A percentile compares a stretch with the other conserved stretches of the same genome.
These are phyloP conservation scores for Poicephalus gulielmi DNA, from an alignment of 2,113 vertebrate genomes.

Conservation along the genomic window DNA sequence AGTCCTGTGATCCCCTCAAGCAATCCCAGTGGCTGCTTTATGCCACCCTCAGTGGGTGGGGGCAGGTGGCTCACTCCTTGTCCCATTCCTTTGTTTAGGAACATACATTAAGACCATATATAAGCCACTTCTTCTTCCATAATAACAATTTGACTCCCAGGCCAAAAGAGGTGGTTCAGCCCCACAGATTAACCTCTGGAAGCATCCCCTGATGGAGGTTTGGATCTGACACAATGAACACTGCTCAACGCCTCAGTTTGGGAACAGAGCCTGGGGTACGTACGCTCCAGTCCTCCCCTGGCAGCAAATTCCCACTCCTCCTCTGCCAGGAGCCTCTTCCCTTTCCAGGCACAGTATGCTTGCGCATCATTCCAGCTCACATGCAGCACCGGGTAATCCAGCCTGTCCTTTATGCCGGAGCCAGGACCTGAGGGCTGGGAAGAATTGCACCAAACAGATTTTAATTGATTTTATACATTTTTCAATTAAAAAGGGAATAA, in stretches of 20 bases:
- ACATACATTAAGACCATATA: neutral
- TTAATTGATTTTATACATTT: neutral
- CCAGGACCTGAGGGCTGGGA: constrained; percentile 89
- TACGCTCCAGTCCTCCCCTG: constrained; percentile 88
- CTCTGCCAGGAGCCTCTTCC: constrained; percentile 84
- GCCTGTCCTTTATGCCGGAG: constrained; percentile 84
- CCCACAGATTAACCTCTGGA: neutral
- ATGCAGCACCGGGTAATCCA: constrained; percentile 90
- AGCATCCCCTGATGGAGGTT: neutral
- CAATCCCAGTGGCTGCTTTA: neutral
- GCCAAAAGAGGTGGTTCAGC: neutral
- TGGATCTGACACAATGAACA: neutral
- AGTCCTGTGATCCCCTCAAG: accelerated
- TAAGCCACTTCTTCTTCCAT: neutral
- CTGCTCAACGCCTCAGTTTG: neutral
- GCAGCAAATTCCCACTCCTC: constrained; percentile 97
- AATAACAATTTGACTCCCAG: neutral
- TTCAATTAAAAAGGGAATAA: neutral
- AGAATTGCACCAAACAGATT: neutral
- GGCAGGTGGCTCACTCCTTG: neutral
- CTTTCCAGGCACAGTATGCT: constrained; percentile 87
- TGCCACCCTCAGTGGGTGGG: accelerated
- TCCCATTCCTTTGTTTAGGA: neutral
- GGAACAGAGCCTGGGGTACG: neutral
- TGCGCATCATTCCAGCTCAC: constrained; percentile 95